Conservation (phyloP, 2,113 vertebrate species). For the Electrona antarctica region DNA sequence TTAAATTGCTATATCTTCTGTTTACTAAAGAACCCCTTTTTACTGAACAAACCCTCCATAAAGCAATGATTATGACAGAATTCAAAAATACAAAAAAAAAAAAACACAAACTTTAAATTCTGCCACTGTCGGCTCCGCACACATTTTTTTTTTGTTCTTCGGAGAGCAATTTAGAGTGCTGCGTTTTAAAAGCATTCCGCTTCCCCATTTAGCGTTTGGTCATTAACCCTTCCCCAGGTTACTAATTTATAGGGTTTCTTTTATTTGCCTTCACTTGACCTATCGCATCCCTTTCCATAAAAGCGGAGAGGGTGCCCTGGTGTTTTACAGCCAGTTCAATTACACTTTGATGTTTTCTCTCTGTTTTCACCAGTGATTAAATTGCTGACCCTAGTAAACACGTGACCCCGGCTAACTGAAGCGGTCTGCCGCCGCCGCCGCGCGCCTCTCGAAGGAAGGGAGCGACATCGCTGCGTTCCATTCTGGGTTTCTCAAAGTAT, state of each 20-base stretch:
- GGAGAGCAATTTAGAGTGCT: conserved; percentile 56
- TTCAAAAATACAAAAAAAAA: no score
- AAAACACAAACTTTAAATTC: not conserved
- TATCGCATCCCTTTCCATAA: conserved; percentile 74
- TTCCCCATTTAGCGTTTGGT: conserved; percentile 75
- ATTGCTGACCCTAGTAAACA: conserved; percentile 79
- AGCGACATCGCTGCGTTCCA: conserved; percentile 33
- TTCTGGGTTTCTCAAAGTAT: not conserved
- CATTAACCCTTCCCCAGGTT: conserved; percentile 81
- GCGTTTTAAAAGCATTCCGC: conserved; percentile 74
- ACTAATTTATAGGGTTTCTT: conserved; percentile 83
- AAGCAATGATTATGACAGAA: no score
- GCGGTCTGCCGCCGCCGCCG: conserved; percentile 57
- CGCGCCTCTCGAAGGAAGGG: conserved; percentile 32
- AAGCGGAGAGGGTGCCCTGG: conserved; percentile 75
- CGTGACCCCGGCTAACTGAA: conserved; percentile 76
- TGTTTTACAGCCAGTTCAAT: conserved; percentile 81
- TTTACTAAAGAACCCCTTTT: no score
- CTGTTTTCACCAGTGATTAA: conserved; percentile 78
- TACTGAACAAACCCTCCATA: no score
- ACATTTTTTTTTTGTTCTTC: conserved; percentile 27
- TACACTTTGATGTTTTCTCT: conserved; percentile 84
- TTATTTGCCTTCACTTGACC: conserved; percentile 81
- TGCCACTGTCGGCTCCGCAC: conserved; percentile 27
- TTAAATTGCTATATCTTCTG: no score